Conservation (phyloP, 2,888 invertebrate species). For the Ochropacha duplaris region DNA sequence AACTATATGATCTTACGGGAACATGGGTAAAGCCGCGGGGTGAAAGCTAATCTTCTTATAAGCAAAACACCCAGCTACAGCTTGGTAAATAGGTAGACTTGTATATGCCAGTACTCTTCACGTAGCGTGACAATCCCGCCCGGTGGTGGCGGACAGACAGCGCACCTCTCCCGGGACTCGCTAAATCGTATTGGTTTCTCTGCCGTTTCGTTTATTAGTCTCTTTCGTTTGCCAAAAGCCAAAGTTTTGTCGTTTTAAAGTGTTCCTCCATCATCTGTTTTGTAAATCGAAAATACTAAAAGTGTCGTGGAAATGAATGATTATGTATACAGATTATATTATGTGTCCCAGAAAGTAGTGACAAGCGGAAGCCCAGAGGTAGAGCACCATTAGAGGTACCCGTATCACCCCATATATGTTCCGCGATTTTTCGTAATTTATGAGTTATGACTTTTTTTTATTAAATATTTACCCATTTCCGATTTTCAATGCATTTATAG, state of each 20-base stretch:
- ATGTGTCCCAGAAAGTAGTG: too few species aligned
- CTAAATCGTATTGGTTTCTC: constrained; percentile 72
- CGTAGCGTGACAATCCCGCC: constrained; percentile 63
- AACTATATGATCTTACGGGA: too few species aligned
- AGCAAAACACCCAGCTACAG: neutral
- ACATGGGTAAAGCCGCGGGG: too few species aligned
- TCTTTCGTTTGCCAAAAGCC: constrained; percentile 37
- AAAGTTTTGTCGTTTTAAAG: constrained; percentile 12
- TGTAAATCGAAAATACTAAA: neutral
- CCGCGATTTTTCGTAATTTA: too few species aligned
- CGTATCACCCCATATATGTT: too few species aligned
- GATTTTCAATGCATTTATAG: too few species aligned
- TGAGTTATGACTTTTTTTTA: too few species aligned
- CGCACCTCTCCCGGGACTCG: constrained; percentile 56
- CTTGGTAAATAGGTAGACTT: neutral
- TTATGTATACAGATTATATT: neutral
- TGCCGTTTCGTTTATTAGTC: constrained; percentile 57
- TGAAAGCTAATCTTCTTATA: neutral
- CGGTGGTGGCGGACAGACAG: constrained; percentile 37
- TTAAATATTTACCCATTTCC: too few species aligned
- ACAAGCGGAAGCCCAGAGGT: too few species aligned
- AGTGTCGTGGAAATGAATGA: neutral
- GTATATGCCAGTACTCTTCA: constrained; percentile 22
- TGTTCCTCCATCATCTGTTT: neutral
- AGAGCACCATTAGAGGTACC: too few species aligned